Base-by-base conservation (phyloP, 2,113 vertebrate species). In the Rynchops niger region DNA sequence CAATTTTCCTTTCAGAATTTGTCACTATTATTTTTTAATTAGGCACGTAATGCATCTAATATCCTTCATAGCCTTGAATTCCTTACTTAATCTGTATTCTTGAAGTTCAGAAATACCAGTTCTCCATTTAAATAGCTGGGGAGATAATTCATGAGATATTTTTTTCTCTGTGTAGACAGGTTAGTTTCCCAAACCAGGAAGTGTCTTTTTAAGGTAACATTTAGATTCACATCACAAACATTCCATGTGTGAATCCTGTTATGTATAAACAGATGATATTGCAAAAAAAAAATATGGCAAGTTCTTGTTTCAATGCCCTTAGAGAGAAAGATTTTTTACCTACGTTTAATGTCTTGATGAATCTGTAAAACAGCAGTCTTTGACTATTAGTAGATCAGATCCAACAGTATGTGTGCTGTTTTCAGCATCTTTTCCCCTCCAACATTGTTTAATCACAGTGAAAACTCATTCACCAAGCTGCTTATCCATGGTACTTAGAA, bases 1-100 rank as follows among this genome's bases (percentile, higher is more conserved):
- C 73, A 85, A 59, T 81, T 90, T 91, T 82, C 82, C 88, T 83
- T 92, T 92, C 94, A 95, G 84, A 97, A 95, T 90, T 92, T 91
- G 83, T 89, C 93, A 93, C 78, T 96, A 55, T 82, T 95, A 83
- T 95, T 96, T 97, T 95, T 96, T 97, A 97, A 96, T 96, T 97
- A 97, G 70, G 85, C 27, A 84, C 61, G 18, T 86, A 96, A 97
- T 90, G 50, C 50, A 91, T 81, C 77, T 90, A 94, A 84, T 90
- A 73, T 34, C 84, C 69, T 96, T 85, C 63, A 65, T 19, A 85
- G 81, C 34, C 59, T 79, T 82, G 77, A 56, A 93, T 70, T 71
- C 49, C 71, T 74, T 72, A 38, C 19, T 87, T 89, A 78, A 80
- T 74, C n/a, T 53, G 15, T 70, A 40, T 82, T 87, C 84, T 58